Evolutionary conservation across 2,888 invertebrate species (phyloP).

Genomic region (Acleris holmiana): DNA sequence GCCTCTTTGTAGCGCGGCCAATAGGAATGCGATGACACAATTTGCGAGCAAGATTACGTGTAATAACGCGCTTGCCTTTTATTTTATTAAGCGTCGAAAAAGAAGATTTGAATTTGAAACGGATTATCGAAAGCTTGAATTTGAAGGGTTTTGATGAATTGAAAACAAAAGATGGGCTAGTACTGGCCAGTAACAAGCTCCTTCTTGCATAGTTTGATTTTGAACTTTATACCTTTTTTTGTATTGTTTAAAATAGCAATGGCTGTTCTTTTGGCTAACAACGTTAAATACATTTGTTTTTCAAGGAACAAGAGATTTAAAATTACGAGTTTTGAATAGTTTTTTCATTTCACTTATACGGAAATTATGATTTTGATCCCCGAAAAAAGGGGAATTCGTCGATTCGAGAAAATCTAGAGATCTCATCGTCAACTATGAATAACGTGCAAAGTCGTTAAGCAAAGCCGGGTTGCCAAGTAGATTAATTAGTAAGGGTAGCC

Average conservation of each 20-base stretch:
- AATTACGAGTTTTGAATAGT: too few species aligned
- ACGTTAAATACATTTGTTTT: too few species aligned
- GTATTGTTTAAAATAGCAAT: too few species aligned
- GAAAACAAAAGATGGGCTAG: too few species aligned
- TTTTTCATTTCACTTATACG: too few species aligned
- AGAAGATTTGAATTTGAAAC: constrained; percentile 13
- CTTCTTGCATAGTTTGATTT: too few species aligned
- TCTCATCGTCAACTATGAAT: constrained; percentile 15
- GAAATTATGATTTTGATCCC: too few species aligned
- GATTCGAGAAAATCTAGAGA: background rate
- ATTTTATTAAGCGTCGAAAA: constrained; percentile 17
- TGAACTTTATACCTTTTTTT: too few species aligned
- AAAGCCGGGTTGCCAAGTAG: constrained; percentile 10
- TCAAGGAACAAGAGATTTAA: too few species aligned
- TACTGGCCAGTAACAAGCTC: too few species aligned
- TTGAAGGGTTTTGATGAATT: too few species aligned
- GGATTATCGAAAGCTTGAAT: constrained; percentile 3
- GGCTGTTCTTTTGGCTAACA: too few species aligned
- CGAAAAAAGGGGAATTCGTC: background rate
- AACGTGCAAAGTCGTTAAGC: constrained; percentile 18
- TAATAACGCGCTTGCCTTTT: constrained; percentile 13
- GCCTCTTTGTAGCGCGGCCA: constrained; percentile 31
- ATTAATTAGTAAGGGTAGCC: constrained; percentile 8
- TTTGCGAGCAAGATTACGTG: constrained; percentile 29
- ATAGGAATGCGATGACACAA: constrained; percentile 36